These are phyloP conservation scores for Nycteola revayana DNA, from an alignment of 2,888 invertebrate genomes.

Conservation along the genomic window DNA sequence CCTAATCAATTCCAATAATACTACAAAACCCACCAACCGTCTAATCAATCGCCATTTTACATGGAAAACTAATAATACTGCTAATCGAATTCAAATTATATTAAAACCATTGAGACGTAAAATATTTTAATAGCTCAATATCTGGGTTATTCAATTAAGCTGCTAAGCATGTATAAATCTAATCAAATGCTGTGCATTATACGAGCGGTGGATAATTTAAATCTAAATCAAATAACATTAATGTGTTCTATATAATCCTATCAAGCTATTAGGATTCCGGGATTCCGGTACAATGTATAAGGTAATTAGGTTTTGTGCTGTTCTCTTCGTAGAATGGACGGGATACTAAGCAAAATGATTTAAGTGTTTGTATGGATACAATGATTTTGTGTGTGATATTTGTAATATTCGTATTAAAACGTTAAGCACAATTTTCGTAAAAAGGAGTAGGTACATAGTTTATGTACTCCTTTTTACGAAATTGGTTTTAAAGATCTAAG, in stretches of 20 bases:
- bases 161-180: conserved; percentile 31
- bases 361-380: no score
- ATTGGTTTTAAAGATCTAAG: no score
- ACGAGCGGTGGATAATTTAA: conserved; percentile 33
- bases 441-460: no score
- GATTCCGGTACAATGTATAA: conserved; percentile 12
- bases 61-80: no score
- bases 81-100: neutral
- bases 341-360: no score
- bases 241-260: conserved; percentile 56
- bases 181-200: conserved; percentile 20
- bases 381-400: no score
- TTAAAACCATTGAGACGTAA: conserved; percentile 25
- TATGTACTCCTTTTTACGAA: no score
- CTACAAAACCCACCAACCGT: no score
- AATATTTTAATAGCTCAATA: conserved; percentile 23
- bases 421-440: no score
- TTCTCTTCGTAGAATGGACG: neutral
- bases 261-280: conserved; percentile 50
- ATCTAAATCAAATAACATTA: conserved; percentile 55
- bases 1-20: no score
- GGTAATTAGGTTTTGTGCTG: neutral
- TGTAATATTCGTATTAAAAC: no score
- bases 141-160: conserved; percentile 30
- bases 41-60: no score